Evolutionary conservation across 2,113 vertebrate genomes (phyloP).

Genomic region (Gnathonemus longibarbis): DNA sequence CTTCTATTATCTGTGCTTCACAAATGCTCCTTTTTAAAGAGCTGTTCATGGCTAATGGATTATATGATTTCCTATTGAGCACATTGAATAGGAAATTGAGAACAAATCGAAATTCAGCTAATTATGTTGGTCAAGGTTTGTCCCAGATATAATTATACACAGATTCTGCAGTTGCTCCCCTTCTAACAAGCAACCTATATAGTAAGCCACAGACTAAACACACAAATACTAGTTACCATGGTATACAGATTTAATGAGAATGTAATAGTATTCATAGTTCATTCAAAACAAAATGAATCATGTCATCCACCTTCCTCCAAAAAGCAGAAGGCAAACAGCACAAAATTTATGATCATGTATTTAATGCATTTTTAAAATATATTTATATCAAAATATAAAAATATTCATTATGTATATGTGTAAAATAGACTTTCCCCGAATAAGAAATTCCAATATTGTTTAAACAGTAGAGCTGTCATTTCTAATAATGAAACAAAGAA

Average conservation of each 20-base stretch:
- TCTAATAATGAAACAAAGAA: not conserved
- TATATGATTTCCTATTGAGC: conserved; percentile 54
- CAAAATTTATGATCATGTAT: conserved; percentile 9
- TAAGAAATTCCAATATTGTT: not conserved
- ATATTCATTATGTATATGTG: not conserved
- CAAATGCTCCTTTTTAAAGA: conserved; percentile 52
- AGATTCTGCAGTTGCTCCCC: conserved; percentile 44
- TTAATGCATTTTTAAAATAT: not conserved
- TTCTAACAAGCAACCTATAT: conserved; percentile 51
- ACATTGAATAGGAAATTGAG: conserved; percentile 53
- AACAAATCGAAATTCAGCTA: conserved; percentile 58
- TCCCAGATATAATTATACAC: conserved; percentile 47
- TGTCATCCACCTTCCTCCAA: conserved; percentile 49
- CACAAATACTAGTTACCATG: conserved; percentile 41
- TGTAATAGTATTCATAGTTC: conserved; percentile 45
- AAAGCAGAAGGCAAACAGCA: conserved; percentile 46
- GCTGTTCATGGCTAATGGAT: conserved; percentile 45
- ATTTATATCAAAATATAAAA: not conserved
- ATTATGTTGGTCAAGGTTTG: conserved; percentile 59
- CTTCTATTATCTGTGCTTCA: conserved; percentile 42
- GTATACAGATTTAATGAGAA: conserved; percentile 26
- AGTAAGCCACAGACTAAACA: conserved; percentile 40
- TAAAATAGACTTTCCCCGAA: not conserved
- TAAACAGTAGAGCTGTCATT: not conserved
- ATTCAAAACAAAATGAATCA: conserved; percentile 49